Percentiles rank a stretch among this genome's conserved stretches.
phyloP scores from a whole-genome alignment of 1,140 invertebrate species.

The Venturia canescens region DNA sequence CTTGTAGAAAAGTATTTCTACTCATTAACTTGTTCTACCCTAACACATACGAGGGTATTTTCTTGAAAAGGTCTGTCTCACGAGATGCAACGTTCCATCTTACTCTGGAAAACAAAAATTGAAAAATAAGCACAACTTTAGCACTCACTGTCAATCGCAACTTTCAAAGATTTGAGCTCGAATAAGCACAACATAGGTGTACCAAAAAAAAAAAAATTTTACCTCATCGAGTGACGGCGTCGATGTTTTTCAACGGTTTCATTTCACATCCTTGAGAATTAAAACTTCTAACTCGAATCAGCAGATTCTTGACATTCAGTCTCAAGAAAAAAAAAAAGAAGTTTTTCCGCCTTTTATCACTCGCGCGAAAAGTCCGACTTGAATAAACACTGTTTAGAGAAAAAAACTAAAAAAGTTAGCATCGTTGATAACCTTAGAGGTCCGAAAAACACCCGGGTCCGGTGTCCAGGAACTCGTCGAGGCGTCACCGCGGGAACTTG shows the following conservation, averaged over 20 bases:
- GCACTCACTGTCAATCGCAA: no score
- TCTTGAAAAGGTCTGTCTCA: not conserved
- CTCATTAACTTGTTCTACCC: not conserved
- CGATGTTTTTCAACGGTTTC: not conserved
- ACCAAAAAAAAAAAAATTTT: not conserved
- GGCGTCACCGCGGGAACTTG: constrained; percentile 17
- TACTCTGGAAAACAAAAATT: constrained; percentile 53
- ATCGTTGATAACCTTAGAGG: not conserved
- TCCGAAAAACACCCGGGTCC: not conserved
- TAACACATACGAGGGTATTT: not conserved
- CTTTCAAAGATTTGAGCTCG: no score
- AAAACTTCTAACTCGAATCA: no score
- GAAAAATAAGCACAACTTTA: not conserved
- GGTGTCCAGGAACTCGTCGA: constrained; percentile 5
- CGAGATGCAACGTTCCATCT: constrained; percentile 38
- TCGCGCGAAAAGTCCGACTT: no score
- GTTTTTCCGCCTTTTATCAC: not conserved
- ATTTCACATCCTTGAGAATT: not conserved
- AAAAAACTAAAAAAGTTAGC: not conserved
- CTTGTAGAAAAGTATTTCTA: constrained; percentile 41
- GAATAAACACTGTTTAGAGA: not conserved
- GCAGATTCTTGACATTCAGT: no score
- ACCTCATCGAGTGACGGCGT: not conserved
- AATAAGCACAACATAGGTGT: not conserved
- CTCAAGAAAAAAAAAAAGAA: not conserved